Evolutionary conservation across 2,797 vertebrate genomes (phyloP).

Genomic region (Trachops cirrhosus): DNA sequence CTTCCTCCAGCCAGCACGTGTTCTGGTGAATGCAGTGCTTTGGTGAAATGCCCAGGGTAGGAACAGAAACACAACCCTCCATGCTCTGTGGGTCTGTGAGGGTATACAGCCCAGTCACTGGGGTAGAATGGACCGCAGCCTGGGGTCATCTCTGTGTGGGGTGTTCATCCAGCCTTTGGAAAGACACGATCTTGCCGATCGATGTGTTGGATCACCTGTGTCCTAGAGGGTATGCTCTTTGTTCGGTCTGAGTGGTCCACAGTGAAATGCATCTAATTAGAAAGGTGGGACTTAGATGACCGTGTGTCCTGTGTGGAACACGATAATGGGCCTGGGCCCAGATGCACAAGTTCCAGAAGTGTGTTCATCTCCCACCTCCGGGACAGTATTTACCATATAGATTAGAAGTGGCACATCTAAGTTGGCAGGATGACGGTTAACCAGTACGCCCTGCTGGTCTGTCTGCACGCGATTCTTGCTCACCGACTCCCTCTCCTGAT

Average conservation of each 20-base stretch:
- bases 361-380: not conserved
- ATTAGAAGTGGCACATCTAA: not conserved
- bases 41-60: not conserved
- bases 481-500: not conserved
- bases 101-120: not conserved
- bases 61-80: not conserved
- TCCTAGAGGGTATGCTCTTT: not conserved
- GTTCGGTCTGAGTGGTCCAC: not conserved
- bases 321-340: not conserved
- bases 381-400: not conserved
- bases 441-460: not conserved
- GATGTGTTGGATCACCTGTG: not conserved
- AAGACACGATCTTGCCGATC: not conserved
- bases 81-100: not conserved
- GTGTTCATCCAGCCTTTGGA: not conserved
- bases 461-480: not conserved
- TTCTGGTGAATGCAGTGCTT: not conserved
- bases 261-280: not conserved
- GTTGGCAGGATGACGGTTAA: not conserved
- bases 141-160: not conserved
- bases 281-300: not conserved
- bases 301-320: not conserved
- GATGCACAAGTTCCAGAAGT: not conserved
- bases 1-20: not conserved
- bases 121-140: not conserved